phyloP scores from a whole-genome alignment of 2,888 invertebrate genomes.

The Neoitamus cyanurus region DNA sequence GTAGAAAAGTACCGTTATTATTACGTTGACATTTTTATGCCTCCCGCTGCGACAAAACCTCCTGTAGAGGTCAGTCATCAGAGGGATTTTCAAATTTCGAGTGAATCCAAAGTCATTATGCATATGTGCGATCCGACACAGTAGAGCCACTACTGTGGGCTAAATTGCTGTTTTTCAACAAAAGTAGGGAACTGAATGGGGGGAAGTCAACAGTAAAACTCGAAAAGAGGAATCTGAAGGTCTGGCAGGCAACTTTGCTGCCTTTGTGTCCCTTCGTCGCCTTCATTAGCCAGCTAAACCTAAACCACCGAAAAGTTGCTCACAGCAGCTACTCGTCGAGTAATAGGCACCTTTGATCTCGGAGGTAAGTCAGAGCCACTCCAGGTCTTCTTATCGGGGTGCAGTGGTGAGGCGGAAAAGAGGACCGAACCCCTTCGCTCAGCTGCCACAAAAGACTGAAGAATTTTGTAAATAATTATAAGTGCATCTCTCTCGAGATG shows the following conservation, averaged over 20 bases:
- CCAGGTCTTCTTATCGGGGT: not conserved
- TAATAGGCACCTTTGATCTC: not conserved
- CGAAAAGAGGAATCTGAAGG: not conserved
- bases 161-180: not conserved
- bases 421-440: no score
- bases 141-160: not conserved
- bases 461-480: constrained; percentile 31
- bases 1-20: not conserved
- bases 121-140: not conserved
- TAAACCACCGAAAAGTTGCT: not conserved
- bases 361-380: not conserved
- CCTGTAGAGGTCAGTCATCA: not conserved
- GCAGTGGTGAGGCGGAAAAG: not conserved
- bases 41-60: not conserved
- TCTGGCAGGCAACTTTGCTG: not conserved
- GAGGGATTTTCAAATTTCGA: not conserved
- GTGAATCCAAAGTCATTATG: not conserved
- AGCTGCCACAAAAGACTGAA: constrained; percentile 5
- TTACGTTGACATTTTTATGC: not conserved
- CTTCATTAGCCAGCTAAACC: not conserved
- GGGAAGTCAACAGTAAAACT: not conserved
- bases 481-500: not conserved
- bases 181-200: not conserved
- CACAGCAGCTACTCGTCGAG: not conserved
- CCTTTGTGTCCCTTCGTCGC: not conserved